Evolutionary conservation across 2,888 invertebrate genomes (phyloP).

Genomic region (Coleophora flavipennella): DNA sequence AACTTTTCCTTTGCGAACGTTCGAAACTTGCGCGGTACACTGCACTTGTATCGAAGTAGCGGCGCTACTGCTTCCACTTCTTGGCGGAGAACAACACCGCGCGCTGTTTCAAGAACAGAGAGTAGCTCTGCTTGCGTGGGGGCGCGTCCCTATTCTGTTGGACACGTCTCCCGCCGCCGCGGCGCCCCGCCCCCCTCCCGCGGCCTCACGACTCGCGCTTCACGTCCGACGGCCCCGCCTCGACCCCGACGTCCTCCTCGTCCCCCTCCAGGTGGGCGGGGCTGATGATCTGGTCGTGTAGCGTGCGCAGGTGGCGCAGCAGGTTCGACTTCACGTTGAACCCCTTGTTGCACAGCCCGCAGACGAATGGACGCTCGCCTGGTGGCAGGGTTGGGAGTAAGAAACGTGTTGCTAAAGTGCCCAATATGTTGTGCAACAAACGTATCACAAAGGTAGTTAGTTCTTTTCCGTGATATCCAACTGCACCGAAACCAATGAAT

Average conservation of each 20-base stretch:
- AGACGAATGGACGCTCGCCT: constrained; percentile 81
- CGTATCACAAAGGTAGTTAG: too few relatives aligned
- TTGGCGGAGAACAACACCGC: constrained; percentile 68
- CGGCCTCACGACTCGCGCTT: constrained; percentile 61
- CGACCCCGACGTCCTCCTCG: constrained; percentile 26
- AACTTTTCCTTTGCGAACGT: too few relatives aligned
- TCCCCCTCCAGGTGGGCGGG: constrained; percentile 24
- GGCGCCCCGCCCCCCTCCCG: constrained; percentile 60
- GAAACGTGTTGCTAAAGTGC: neutral
- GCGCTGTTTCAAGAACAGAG: constrained; percentile 64
- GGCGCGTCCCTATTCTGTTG: constrained; percentile 16
- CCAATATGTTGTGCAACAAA: neutral
- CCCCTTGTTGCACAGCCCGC: constrained; percentile 82
- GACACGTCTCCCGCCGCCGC: constrained; percentile 21
- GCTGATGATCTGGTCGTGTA: constrained; percentile 77
- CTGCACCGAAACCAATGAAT: too few relatives aligned
- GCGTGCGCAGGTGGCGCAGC: constrained; percentile 79
- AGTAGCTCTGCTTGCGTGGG: constrained; percentile 62
- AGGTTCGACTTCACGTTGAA: constrained; percentile 86
- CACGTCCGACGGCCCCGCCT: constrained; percentile 32
- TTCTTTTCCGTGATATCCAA: too few relatives aligned
- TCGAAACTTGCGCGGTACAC: too few relatives aligned
- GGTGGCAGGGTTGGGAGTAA: neutral
- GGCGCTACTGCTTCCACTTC: constrained; percentile 61
- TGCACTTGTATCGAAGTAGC: too few relatives aligned